Evolutionary conservation across 1,140 invertebrate genomes (phyloP), one percentile per base, ranked within the genome.

Genomic region (Halyomorpha halys): DNA sequence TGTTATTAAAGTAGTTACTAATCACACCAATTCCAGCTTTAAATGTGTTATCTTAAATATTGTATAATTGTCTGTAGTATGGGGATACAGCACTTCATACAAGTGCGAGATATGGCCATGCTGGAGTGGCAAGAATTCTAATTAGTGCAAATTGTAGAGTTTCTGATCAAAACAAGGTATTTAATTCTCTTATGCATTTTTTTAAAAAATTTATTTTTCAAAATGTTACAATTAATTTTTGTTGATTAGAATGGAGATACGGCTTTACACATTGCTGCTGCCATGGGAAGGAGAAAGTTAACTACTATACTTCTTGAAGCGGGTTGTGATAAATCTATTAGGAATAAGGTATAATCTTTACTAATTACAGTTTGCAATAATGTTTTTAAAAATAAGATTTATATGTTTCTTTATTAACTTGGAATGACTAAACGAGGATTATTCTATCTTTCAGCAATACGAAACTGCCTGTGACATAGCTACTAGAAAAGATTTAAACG

Each of bases 1-100:
- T 11, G 6, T 19, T 18, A 13, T 49, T 49, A 49, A 49, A 49
- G 2, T 1, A 49, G 34, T 39, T 11, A 11, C 13, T 39, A 11
- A 39, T 11, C 34, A 39, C 13, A 13, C 11, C 34, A 11, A 39
- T 39, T n/a, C n/a, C n/a, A 13, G 2, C 2, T 56, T 56, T 23
- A 4, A 59, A 21, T 65, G 44, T 66, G n/a, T 44, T 19, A 44
- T 61, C 16, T 21, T 6, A 44, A 65, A 25, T 61, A 56, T 11
- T 30, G 44, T 63, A 64, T 68, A 65, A 69, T 63, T 68, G 59
- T 70, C 1, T 81, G 66, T 75, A 94, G 89, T 97, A 96, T 73
- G 93, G 94, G n/a, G 93, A 97, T 72, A 95, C 94, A 0, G 86
- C 94, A 0, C 77, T 98, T 18, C 95, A 98, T 74, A 98, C 95